Conservation (phyloP, 2,113 vertebrate genomes). For the Stegostoma tigrinum region DNA sequence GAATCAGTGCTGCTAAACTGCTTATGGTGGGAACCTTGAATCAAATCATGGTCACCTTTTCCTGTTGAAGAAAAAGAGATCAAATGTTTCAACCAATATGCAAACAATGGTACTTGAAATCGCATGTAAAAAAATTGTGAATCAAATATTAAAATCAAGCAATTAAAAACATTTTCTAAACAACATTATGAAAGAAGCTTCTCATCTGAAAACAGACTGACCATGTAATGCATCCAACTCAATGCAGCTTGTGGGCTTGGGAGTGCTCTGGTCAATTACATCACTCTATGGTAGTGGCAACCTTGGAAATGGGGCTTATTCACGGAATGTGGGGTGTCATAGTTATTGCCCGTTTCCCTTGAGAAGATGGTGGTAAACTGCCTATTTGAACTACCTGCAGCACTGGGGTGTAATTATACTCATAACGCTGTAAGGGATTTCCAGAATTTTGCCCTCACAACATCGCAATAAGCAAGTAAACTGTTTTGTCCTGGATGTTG, state of each 20-base stretch:
- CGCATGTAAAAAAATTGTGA: not conserved
- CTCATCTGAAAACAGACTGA: not conserved
- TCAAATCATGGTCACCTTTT: not conserved
- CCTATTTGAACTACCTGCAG: no score
- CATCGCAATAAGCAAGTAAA: no score
- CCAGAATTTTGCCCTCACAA: no score
- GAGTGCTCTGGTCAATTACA: not conserved
- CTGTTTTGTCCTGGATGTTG: no score
- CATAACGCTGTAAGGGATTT: no score
- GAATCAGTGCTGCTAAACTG: not conserved
- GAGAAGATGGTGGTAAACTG: no score
- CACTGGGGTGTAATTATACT: no score
- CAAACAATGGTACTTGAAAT: not conserved
- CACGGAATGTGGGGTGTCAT: no score
- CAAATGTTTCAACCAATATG: conserved; percentile 14
- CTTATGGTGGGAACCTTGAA: not conserved
- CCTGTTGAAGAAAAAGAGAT: not conserved
- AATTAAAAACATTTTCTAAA: not conserved
- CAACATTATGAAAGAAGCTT: not conserved
- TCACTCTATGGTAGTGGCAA: not conserved
- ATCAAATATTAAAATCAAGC: not conserved
- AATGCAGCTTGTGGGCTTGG: not conserved
- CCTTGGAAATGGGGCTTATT: not conserved
- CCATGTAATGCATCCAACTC: not conserved
- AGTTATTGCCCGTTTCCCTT: no score